These are phyloP conservation scores for Lypha dubia DNA, from an alignment of 2,888 invertebrate species.

Conservation along the genomic window DNA sequence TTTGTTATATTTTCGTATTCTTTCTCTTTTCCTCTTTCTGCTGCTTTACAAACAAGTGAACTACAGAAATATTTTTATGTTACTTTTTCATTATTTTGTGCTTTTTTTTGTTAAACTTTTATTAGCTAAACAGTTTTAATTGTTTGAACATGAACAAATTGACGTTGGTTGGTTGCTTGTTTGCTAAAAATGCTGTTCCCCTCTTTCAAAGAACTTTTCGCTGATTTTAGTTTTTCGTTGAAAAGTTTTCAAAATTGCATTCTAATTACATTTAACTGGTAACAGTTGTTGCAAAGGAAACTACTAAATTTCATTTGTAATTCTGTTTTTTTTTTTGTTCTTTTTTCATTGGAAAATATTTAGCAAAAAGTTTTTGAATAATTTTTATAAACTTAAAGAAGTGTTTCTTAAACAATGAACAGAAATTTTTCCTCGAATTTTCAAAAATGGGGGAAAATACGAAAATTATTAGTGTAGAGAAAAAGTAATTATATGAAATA, in stretches of 20 bases:
- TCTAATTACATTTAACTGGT: constrained; percentile 63
- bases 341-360: neutral
- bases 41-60: neutral
- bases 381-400: constrained; percentile 15
- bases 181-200: neutral
- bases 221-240: constrained; percentile 15
- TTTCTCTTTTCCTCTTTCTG: neutral
- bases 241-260: constrained; percentile 61
- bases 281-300: constrained; percentile 49
- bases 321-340: neutral
- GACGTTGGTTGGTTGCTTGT: neutral
- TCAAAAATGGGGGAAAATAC: neutral
- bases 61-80: constrained; percentile 17
- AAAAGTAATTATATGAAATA: too few relatives aligned
- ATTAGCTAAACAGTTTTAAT: constrained; percentile 60
- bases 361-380: constrained; percentile 6
- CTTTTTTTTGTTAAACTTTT: constrained; percentile 52
- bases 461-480: too few relatives aligned
- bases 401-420: neutral
- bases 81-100: neutral
- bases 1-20: neutral
- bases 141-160: constrained; percentile 52
- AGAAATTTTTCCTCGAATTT: neutral
- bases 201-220: constrained; percentile 4
- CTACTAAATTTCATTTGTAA: constrained; percentile 20